Evolutionary conservation across 2,888 invertebrate species (phyloP).

Genomic region (Aporophyla lueneburgensis): DNA sequence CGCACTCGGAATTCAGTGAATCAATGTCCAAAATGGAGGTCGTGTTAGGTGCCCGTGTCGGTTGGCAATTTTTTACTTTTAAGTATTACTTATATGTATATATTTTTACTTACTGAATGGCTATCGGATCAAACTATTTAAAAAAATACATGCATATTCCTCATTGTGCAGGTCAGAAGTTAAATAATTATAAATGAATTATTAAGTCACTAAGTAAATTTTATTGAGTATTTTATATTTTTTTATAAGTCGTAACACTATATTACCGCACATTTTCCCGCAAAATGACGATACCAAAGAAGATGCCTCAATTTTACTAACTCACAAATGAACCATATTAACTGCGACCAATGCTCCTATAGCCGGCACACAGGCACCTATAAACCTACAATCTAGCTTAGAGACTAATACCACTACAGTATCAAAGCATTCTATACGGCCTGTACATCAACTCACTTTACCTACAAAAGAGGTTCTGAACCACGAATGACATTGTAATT

Average conservation of each 20-base stretch:
- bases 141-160: too few species aligned
- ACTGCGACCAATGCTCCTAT: not conserved
- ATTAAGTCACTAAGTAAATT: too few species aligned
- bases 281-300: not conserved
- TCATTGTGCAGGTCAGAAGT: too few species aligned
- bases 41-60: not conserved
- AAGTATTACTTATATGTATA: too few species aligned
- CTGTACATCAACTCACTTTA: conserved; percentile 8
- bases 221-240: too few species aligned
- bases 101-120: too few species aligned
- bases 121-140: too few species aligned
- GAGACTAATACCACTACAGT: not conserved
- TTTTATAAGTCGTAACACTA: too few species aligned
- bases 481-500: conserved; percentile 45
- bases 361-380: too few species aligned
- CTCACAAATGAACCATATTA: not conserved
- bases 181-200: too few species aligned
- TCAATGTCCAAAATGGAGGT: not conserved
- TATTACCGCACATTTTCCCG: not conserved
- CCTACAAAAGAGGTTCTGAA: conserved; percentile 24
- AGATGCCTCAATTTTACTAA: not conserved
- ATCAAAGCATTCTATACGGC: conserved; percentile 13
- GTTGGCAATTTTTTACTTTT: not conserved
- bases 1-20: not conserved
- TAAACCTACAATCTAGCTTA: not conserved